These are phyloP conservation scores for Trisateles emortualis DNA, from an alignment of 2,888 invertebrate genomes.

Conservation along the genomic window DNA sequence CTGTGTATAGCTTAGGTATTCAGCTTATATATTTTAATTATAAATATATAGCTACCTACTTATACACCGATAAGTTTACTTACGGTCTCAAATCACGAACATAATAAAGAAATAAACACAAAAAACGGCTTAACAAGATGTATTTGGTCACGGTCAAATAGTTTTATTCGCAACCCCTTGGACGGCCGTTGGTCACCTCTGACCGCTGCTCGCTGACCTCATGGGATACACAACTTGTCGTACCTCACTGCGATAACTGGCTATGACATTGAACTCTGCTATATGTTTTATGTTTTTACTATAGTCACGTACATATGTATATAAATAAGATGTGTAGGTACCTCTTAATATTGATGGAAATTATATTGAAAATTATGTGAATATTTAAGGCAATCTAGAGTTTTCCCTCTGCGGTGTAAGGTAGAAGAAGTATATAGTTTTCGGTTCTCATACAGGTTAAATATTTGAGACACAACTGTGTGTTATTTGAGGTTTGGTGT, in stretches of 20 bases:
- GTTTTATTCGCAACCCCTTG: conserved; percentile 77
- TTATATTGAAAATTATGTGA: too few relatives aligned
- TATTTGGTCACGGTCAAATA: conserved; percentile 56
- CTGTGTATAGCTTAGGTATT: too few relatives aligned
- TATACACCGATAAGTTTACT: conserved; percentile 9
- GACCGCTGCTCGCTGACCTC: conserved; percentile 73
- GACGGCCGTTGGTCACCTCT: conserved; percentile 80
- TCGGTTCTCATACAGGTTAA: too few relatives aligned
- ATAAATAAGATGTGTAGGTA: too few relatives aligned
- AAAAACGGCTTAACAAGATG: conserved; percentile 13
- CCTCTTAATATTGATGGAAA: too few relatives aligned
- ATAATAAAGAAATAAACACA: conserved; percentile 2
- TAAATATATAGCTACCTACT: conserved; percentile 13
- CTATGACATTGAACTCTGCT: conserved; percentile 70
- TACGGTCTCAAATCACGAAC: conserved; percentile 15
- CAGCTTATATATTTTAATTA: too few relatives aligned
- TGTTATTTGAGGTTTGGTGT: too few relatives aligned
- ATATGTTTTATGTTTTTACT: conserved; percentile 25
- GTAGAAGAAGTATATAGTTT: too few relatives aligned
- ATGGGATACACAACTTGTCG: conserved; percentile 71
- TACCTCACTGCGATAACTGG: conserved; percentile 46
- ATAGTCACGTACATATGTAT: conserved; percentile 14
- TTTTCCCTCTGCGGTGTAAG: too few relatives aligned
- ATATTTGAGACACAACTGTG: too few relatives aligned
- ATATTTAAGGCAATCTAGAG: too few relatives aligned